A percentile compares a stretch with the other conserved stretches of the same genome.
These are phyloP conservation scores for Toxonevra muliebris DNA, from an alignment of 2,888 invertebrate genomes.

Conservation along the genomic window DNA sequence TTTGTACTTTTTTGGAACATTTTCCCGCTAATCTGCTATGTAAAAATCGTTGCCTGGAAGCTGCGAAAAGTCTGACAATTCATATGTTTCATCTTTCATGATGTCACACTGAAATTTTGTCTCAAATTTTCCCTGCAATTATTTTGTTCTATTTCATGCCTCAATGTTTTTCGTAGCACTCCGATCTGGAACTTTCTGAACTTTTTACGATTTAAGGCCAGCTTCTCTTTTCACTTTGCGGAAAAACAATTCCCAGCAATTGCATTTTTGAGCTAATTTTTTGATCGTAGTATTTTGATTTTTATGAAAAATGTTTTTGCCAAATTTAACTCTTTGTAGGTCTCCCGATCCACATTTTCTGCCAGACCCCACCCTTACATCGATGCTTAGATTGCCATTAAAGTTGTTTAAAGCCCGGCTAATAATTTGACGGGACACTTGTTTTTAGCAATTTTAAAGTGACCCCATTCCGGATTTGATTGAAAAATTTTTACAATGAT, in stretches of 20 bases:
- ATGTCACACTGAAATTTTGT: not conserved
- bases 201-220: slow-evolving; percentile 1
- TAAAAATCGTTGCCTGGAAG: not conserved
- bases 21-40: not conserved
- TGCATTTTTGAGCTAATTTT: not conserved
- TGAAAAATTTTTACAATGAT: too few relatives aligned
- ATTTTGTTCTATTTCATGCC: not conserved
- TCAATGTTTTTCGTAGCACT: not conserved
- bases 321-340: not conserved
- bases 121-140: too few relatives aligned
- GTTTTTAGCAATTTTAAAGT: too few relatives aligned
- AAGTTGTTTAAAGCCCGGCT: too few relatives aligned
- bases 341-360: not conserved
- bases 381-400: too few relatives aligned
- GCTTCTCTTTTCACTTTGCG: not conserved
- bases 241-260: not conserved
- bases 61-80: not conserved
- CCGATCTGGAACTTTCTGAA: not conserved
- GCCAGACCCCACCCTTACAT: not conserved
- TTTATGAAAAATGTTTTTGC: not conserved
- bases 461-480: too few relatives aligned
- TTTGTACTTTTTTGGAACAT: not conserved
- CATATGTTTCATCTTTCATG: not conserved
- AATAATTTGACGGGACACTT: too few relatives aligned
- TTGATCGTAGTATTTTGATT: not conserved